These are phyloP conservation scores for Biston betularia DNA, from an alignment of 2,888 invertebrate species.

Conservation along the genomic window DNA sequence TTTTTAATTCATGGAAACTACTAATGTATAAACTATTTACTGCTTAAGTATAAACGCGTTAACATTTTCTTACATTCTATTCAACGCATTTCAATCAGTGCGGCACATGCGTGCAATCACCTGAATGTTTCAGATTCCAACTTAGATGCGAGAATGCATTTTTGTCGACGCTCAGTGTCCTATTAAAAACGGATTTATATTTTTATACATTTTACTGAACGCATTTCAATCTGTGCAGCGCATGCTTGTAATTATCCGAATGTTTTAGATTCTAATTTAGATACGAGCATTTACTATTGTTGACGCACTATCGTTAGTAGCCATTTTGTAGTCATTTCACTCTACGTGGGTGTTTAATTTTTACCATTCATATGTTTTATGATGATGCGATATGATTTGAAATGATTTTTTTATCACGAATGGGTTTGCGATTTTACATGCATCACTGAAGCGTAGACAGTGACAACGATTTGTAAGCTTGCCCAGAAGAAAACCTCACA, in stretches of 20 bases:
- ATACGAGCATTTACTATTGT: constrained; percentile 29
- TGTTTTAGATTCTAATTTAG: constrained; percentile 44
- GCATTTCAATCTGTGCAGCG: constrained; percentile 38
- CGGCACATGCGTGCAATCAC: constrained; percentile 31
- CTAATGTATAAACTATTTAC: background rate
- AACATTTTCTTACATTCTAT: constrained; percentile 28
- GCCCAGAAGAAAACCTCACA: too few relatives aligned
- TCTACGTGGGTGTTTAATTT: constrained; percentile 19
- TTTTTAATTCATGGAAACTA: too few relatives aligned
- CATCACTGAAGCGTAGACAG: too few relatives aligned
- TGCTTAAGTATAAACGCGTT: background rate
- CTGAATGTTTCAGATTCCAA: constrained; percentile 41
- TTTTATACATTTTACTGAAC: constrained; percentile 34
- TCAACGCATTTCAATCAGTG: constrained; percentile 40
- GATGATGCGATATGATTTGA: too few relatives aligned
- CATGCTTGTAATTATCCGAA: constrained; percentile 33
- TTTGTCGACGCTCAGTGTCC: constrained; percentile 18
- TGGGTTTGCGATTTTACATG: too few relatives aligned
- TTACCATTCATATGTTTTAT: background rate
- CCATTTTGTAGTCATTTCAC: constrained; percentile 28
- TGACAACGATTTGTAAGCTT: too few relatives aligned
- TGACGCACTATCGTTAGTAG: constrained; percentile 3
- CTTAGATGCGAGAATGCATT: constrained; percentile 37
- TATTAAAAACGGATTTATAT: constrained; percentile 3
- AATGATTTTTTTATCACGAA: too few relatives aligned